These are phyloP conservation scores for Standfussiana lucernea DNA, from an alignment of 2,888 invertebrate genomes.

Conservation along the genomic window DNA sequence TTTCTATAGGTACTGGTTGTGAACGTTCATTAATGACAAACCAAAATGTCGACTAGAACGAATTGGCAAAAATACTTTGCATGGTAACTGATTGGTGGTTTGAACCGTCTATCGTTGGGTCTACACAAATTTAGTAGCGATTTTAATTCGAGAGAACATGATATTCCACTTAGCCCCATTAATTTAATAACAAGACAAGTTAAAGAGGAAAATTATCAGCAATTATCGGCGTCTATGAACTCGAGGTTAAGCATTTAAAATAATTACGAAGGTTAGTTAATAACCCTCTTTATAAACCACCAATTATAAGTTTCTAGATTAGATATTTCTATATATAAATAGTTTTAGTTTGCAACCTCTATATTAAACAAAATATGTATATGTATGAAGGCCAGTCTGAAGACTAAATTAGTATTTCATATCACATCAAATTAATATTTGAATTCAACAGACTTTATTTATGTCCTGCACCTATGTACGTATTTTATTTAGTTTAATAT, in stretches of 20 bases:
- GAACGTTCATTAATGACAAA: not conserved
- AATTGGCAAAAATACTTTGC: not conserved
- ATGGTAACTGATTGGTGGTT: not conserved
- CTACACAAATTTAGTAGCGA: not conserved
- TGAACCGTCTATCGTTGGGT: too few species aligned
- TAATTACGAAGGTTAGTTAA: not conserved
- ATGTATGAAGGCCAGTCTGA: not conserved
- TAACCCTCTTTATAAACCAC: not conserved
- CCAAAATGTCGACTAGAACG: not conserved
- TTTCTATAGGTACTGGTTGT: not conserved
- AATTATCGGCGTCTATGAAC: conserved; percentile 2
- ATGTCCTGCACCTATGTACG: not conserved
- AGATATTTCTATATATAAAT: conserved; percentile 5
- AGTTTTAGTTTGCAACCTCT: not conserved
- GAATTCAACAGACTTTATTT: not conserved
- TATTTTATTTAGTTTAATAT: not conserved
- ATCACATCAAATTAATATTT: too few species aligned
- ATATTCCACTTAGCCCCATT: conserved; percentile 3
- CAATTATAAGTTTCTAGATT: conserved; percentile 16
- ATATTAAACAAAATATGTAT: not conserved
- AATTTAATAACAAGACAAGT: conserved; percentile 13
- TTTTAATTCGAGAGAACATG: conserved; percentile 11
- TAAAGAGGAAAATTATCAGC: conserved; percentile 2
- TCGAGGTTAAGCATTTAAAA: not conserved
- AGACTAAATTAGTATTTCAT: conserved; percentile 11